These are phyloP conservation scores for Amphimedon queenslandica DNA, from an alignment of 37 sponge, comb jelly and placozoan genomes.

Conservation along the genomic window DNA sequence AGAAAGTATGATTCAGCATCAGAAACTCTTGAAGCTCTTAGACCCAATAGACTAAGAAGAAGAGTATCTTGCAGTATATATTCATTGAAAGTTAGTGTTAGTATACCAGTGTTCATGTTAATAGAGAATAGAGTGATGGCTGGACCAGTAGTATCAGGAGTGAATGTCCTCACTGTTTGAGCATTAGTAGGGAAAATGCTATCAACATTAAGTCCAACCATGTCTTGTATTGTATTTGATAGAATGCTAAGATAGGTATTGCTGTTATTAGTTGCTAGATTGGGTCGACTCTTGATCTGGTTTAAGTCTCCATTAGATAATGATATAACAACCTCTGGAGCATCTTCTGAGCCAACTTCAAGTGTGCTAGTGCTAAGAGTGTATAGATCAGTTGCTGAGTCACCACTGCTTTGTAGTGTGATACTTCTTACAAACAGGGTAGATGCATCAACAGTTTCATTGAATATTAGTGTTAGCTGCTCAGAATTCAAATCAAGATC, in stretches of 20 bases:
- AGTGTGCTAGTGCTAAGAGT: constrained; percentile 3
- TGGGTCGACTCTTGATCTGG: constrained; percentile 43
- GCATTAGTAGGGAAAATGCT: constrained; percentile 37
- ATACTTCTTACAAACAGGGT: constrained; percentile 39
- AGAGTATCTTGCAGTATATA: constrained; percentile 47
- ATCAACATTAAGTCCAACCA: constrained; percentile 39
- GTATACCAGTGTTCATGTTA: constrained; percentile 59
- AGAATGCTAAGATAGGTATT: constrained; percentile 63
- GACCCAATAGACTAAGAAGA: constrained; percentile 34
- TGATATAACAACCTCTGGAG: constrained; percentile 27
- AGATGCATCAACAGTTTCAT: constrained; percentile 70
- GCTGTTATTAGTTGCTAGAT: constrained; percentile 39
- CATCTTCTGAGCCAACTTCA: constrained; percentile 4
- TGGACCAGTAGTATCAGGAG: constrained; percentile 59
- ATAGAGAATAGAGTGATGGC: constrained; percentile 39
- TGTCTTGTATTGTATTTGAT: constrained; percentile 47
- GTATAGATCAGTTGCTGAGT: neutral
- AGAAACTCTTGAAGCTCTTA: constrained; percentile 16
- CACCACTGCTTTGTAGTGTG: constrained; percentile 29
- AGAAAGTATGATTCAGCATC: constrained; percentile 32
- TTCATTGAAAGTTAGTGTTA: constrained; percentile 61
- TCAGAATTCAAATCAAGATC: constrained; percentile 66
- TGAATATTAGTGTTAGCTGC: constrained; percentile 61
- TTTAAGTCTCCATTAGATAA: constrained; percentile 61
- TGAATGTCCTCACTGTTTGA: constrained; percentile 22